phyloP scores from a whole-genome alignment of 2,888 invertebrate species.

The Drosophila neotestacea region DNA sequence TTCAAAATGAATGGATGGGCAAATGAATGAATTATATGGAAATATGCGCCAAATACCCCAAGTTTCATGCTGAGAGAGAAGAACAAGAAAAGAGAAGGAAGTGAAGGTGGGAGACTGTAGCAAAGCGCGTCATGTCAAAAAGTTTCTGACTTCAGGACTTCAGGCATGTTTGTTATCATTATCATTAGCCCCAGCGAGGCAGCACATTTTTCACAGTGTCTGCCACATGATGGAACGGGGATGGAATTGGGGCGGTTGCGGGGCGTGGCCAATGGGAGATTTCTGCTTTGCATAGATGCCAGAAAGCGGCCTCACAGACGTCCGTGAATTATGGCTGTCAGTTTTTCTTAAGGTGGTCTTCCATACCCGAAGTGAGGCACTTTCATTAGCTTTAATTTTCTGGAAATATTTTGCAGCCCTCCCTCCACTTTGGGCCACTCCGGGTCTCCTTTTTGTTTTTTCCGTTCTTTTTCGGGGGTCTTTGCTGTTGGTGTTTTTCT shows the following conservation, averaged over 20 bases:
- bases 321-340: constrained; percentile 83
- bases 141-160: constrained; percentile 78
- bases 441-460: constrained; percentile 27
- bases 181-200: constrained; percentile 69
- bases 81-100: not conserved
- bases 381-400: constrained; percentile 83
- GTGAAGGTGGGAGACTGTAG: constrained; percentile 7
- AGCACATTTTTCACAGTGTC: constrained; percentile 57
- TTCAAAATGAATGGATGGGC: constrained; percentile 75
- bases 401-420: constrained; percentile 74
- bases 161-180: constrained; percentile 82
- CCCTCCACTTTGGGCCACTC: constrained; percentile 5
- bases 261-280: constrained; percentile 25
- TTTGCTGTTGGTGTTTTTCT: constrained; percentile 46
- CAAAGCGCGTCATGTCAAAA: constrained; percentile 75
- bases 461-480: constrained; percentile 29
- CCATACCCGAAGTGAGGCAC: constrained; percentile 51
- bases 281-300: constrained; percentile 56
- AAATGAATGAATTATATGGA: constrained; percentile 75
- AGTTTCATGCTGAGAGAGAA: not conserved
- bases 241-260: constrained; percentile 2
- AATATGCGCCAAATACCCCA: constrained; percentile 61
- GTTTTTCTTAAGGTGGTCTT: constrained; percentile 72
- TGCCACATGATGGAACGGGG: constrained; percentile 3
- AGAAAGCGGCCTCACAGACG: constrained; percentile 38